Conservation (phyloP, 2,113 vertebrate species). For the Cinclus cinclus region DNA sequence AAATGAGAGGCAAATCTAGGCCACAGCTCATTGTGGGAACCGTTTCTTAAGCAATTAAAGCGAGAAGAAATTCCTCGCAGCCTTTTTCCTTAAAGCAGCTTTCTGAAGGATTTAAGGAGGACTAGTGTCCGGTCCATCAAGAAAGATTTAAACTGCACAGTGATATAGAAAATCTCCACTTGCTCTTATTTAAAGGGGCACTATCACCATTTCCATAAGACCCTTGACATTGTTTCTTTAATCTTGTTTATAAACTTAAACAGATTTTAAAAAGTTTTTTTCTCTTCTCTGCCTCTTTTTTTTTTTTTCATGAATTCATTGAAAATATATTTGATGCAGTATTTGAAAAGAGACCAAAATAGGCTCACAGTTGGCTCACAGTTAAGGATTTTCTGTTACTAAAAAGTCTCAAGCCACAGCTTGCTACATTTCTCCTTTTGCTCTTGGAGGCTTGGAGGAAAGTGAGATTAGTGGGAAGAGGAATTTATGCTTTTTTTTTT, state of each 20-base stretch:
- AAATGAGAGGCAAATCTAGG: conserved; percentile 92
- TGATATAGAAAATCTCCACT: conserved; percentile 82
- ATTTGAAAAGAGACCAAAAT: conserved; percentile 67
- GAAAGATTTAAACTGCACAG: conserved; percentile 83
- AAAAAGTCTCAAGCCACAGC: conserved; percentile 57
- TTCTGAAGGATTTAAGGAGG: conserved; percentile 84
- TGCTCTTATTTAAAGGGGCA: conserved; percentile 77
- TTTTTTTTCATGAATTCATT: conserved; percentile 57
- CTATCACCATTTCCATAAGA: conserved; percentile 75
- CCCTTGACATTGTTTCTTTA: conserved; percentile 77
- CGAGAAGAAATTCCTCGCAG: conserved; percentile 91
- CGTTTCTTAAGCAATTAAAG: conserved; percentile 96
- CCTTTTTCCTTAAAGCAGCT: conserved; percentile 89
- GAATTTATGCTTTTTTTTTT: neutral
- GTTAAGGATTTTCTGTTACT: conserved; percentile 68
- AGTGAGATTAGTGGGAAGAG: conserved; percentile 17
- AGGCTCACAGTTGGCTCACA: conserved; percentile 52
- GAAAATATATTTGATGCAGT: conserved; percentile 70
- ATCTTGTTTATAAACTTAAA: conserved; percentile 80
- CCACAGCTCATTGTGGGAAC: conserved; percentile 91
- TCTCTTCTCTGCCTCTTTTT: neutral
- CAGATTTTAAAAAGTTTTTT: conserved; percentile 71
- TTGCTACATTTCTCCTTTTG: conserved; percentile 50
- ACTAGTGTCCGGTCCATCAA: conserved; percentile 85
- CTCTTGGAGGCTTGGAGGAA: conserved; percentile 47